Conservation (phyloP, 2,113 vertebrate species). For the Manacus vitellinus region DNA sequence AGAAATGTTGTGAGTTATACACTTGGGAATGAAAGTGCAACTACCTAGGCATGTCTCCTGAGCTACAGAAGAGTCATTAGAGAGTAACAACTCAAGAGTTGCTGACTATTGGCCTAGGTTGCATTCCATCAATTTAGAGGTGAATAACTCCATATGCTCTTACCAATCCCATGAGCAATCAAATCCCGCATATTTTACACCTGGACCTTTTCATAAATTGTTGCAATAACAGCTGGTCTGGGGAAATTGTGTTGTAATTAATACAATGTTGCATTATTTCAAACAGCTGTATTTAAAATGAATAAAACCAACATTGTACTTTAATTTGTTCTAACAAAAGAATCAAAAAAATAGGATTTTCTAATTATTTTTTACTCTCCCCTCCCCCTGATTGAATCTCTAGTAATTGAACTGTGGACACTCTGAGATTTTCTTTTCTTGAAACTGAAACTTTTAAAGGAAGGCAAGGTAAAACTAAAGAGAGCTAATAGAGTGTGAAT, state of each 20-base stretch:
- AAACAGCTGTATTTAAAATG: constrained; percentile 41
- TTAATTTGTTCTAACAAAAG: neutral
- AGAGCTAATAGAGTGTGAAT: neutral
- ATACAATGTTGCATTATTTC: neutral
- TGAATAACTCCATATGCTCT: constrained; percentile 23
- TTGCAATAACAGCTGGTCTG: constrained; percentile 23
- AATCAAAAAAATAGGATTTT: neutral
- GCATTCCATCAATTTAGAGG: neutral
- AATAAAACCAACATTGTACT: neutral
- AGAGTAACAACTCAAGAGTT: neutral
- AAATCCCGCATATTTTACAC: constrained; percentile 51
- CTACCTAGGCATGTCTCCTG: neutral
- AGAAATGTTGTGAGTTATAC: neutral
- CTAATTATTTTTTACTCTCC: neutral
- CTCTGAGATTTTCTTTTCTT: neutral
- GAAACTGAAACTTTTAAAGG: neutral
- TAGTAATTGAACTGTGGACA: neutral
- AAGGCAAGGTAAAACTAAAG: neutral
- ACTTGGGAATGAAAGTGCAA: neutral
- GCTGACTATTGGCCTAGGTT: neutral
- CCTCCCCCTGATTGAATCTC: neutral
- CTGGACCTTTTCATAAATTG: constrained; percentile 46
- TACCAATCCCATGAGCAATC: constrained; percentile 16
- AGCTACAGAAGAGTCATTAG: neutral
- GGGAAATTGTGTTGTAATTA: constrained; percentile 32